These are phyloP conservation scores for Dione juno DNA, from an alignment of 2,888 invertebrate genomes.

Conservation along the genomic window DNA sequence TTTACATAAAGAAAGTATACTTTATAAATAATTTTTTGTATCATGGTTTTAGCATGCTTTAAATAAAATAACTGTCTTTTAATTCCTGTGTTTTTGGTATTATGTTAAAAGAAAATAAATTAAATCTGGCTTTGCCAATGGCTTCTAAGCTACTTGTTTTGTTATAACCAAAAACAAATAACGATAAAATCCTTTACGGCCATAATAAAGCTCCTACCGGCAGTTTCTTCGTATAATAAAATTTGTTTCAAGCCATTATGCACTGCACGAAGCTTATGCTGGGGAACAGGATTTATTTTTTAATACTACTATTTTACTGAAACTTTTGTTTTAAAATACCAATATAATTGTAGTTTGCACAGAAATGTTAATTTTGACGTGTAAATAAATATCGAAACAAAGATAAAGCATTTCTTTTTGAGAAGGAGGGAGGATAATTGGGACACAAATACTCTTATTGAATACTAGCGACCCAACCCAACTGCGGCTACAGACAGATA, in stretches of 20 bases:
- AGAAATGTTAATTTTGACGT: neutral
- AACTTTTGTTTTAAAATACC: neutral
- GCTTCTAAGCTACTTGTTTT: slow-evolving; percentile 19
- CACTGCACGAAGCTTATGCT: slow-evolving; percentile 8
- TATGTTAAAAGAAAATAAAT: neutral
- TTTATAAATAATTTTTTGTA: slow-evolving; percentile 2
- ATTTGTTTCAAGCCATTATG: slow-evolving; percentile 31
- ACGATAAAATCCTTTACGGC: slow-evolving; percentile 42
- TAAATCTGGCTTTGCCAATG: neutral
- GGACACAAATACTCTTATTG: no score
- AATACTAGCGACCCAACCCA: no score
- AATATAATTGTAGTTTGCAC: neutral
- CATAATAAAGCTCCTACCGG: slow-evolving; percentile 39
- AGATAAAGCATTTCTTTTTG: no score
- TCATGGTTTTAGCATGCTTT: neutral
- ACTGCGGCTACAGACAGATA: no score
- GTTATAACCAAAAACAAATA: slow-evolving; percentile 34
- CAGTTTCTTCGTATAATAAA: slow-evolving; percentile 32
- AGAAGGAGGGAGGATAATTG: no score
- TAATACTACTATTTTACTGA: no score
- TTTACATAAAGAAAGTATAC: neutral
- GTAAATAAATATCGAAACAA: no score
- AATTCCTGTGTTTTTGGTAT: neutral
- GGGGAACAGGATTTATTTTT: neutral
- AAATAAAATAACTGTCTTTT: neutral